Conservation (phyloP, 2,113 vertebrate genomes). For the Setophaga kirtlandii region DNA sequence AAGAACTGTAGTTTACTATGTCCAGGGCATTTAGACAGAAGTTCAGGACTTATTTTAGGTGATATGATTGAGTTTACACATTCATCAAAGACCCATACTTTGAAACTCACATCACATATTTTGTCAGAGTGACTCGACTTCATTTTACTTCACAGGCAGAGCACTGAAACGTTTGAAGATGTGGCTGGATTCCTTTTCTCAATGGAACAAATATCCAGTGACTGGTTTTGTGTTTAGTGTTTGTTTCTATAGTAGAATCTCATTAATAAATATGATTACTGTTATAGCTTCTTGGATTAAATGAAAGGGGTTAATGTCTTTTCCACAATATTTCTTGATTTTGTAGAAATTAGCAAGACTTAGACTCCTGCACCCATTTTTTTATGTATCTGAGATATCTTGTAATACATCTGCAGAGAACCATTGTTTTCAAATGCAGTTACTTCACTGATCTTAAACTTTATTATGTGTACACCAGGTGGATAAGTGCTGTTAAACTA, state of each 20-base stretch:
- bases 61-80: neutral
- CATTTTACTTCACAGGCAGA: neutral
- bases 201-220: neutral
- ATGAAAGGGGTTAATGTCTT: neutral
- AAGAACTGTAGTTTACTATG: neutral
- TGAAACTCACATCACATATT: neutral
- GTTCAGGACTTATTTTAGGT: neutral
- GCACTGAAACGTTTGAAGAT: neutral
- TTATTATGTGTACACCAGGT: slow-evolving; percentile 36
- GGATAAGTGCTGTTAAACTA: slow-evolving; percentile 6
- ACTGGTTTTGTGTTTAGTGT: neutral
- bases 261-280: neutral
- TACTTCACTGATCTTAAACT: neutral
- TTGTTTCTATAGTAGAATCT: neutral
- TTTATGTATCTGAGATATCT: neutral
- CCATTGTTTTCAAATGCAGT: neutral
- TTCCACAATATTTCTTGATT: neutral
- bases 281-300: neutral
- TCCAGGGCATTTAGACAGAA: neutral
- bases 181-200: neutral
- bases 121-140: neutral
- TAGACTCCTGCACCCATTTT: neutral
- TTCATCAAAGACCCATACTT: neutral
- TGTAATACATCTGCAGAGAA: neutral
- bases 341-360: neutral